Base-by-base conservation (phyloP, 2,888 invertebrate genomes). In the Seira ritae region DNA sequence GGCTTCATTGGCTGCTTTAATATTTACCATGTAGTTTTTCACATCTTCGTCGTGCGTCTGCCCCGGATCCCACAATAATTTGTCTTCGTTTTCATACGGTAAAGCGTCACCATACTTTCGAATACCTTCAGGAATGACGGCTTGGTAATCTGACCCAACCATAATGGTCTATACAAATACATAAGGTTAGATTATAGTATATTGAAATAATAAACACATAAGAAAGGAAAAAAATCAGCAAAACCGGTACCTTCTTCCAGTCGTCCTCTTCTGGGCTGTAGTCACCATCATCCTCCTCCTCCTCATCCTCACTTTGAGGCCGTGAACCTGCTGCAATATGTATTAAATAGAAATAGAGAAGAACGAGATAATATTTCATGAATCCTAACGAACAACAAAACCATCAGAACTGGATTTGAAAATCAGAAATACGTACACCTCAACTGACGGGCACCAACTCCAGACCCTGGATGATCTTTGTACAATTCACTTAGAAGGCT, bases 71-170 rank as follows among this genome's bases (percentile, higher is more conserved):
- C 98, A 98, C 10, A 98, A 92, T 74, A 98, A 92, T 91, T 97
- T 96, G 90, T 98, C 98, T 90, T 98, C 97, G 92, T 98, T 98
- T 92, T 97, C 97, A 90, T 97, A 97, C 0, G 97, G 97, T 85
- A 96, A 91, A n/a, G 96, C 96, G 91, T 98, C 98, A 90, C 96
- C 98, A 91, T 98, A 98, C 90, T 95, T 95, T 89, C 95, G 95
- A 19, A 98, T 92, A 0, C 97, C 97, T 90, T 96, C 96, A 0
- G 98, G 98, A 90, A 98, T 97, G 77, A 94, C 94, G 1, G 98
- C 98, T 92, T 98, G 98, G 91, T 95, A 98, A 90, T 97, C 96
- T 87, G 94, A 94, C 19, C 98, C 98, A 24, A 98, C 97, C 96
- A 97, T 97, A 86, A 98, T 98, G 22, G 96, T 97, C 93, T 93